Base-by-base conservation (phyloP, 2,797 vertebrate species). In the Miichthys miiuy region DNA sequence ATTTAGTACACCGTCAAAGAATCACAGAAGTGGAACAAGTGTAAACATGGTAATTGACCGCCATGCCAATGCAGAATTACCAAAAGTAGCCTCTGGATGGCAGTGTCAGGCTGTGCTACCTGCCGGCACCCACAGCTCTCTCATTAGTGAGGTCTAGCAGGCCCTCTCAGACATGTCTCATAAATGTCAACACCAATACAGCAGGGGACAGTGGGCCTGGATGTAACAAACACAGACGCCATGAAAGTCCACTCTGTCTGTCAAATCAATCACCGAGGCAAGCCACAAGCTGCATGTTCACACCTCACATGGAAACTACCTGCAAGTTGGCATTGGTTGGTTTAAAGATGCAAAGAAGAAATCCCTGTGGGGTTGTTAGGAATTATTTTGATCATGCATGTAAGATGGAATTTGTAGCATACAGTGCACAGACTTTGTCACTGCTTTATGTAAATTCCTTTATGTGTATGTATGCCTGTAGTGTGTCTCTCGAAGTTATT, bases 121-220 rank as follows among this genome's bases (percentile, higher is more conserved):
- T 1, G 18, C 69, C 23, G 67, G 56, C 71, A 70, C 68, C 50
- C 57, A 48, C n/a, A 5, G 82, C 75, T 67, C 76, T 85, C 91
- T 94, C 90, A 95, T 94, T 93, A 95, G 91, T 92, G 89, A 85
- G 88, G 87, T 93, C 88, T 91, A 88, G 88, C 85, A 91, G 95
- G 95, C 96, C 96, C 96, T 95, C 97, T 96, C 96, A 96, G 95
- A 97, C 97, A 96, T 94, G 96, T 96, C 97, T 96, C 96, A 98
- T 97, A 97, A 97, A 97, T 96, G 97, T 97, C 97, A 96, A 97
- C 97, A 96, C 96, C 95, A 96, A 96, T 98, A 96, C 97, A 97
- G 96, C 95, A 95, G 96, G 97, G 96, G 97, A 97, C 96, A 95
- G 96, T 96, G 96, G 94, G 96, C 95, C 96, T 96, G 95, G 95